Base-by-base conservation (phyloP, 2,113 vertebrate genomes). In the Gallinago media region DNA sequence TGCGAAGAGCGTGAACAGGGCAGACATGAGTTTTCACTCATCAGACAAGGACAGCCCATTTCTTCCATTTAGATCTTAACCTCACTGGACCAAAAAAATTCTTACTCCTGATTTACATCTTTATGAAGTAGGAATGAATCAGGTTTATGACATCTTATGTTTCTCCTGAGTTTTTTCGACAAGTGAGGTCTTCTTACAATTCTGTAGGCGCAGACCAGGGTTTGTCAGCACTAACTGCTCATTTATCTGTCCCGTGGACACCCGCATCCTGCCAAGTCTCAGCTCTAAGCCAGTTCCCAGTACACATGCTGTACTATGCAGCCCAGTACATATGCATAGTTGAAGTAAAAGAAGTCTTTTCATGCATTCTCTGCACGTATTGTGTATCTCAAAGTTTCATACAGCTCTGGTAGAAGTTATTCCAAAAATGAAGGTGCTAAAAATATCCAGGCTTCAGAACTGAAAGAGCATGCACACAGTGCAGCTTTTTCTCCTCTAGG, bases 391-490 rank as follows among this genome's bases (percentile, higher is more conserved):
- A 68, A n/a, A 54, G 71, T 93, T 94, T 92, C 15, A 2, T 42
- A 59, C 49, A 90, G 67, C 59, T 90, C 84, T 11, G 10, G 59
- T n/a, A 81, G 75, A 88, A 94, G 59, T 61, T 90, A 93, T 90
- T 92, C 88, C 85, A 96, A 96, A 96, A 96, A 96, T 54, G 66
- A 96, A 89, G 66, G 44, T 79, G 77, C 93, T 96, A 94, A 95
- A 96, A 95, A 96, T 93, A 95, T 59, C 72, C 65, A 31, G 38
- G 62, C 32, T 86, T 77, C 49, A 88, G 82, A 62, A 83, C 47
- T 67, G 50, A 92, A 94, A 92, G 36, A 86, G 68, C 44, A 85
- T 55, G 15, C 34, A 71, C 46, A 77, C 32, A 50, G 22, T 66
- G 27, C 71, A 80, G 67, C 9, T 32, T 81, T 81, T 94, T 88